phyloP scores from a whole-genome alignment of 2,797 vertebrate species.

The Nannoperca australis region DNA sequence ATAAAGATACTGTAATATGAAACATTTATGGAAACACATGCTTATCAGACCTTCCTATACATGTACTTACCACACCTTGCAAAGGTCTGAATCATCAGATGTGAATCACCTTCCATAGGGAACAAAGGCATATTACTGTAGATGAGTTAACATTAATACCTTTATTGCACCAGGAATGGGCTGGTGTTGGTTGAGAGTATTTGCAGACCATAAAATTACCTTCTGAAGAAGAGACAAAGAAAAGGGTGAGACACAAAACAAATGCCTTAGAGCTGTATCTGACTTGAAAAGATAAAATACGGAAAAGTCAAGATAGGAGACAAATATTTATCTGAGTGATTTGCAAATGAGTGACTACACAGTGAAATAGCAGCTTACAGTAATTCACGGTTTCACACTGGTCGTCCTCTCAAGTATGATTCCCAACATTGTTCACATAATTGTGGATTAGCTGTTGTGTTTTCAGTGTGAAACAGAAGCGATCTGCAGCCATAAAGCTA shows the following conservation, averaged over 20 bases:
- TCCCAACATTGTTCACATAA: not conserved
- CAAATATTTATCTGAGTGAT: not conserved
- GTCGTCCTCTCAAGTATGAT: not conserved
- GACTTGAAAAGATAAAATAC: not conserved
- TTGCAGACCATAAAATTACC: not conserved
- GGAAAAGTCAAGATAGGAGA: not conserved
- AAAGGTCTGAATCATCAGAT: slow-evolving; percentile 29
- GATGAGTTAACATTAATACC: not conserved
- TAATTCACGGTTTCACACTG: not conserved
- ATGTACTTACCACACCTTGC: slow-evolving; percentile 17
- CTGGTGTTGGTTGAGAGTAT: not conserved
- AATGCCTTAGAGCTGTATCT: not conserved
- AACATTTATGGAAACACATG: not conserved
- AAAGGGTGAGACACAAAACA: not conserved
- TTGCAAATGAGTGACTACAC: not conserved
- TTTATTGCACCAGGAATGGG: not conserved
- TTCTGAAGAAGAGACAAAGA: not conserved
- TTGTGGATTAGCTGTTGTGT: not conserved
- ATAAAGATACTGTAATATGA: not conserved
- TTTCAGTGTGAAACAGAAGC: not conserved
- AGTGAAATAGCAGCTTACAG: not conserved
- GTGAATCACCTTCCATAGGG: slow-evolving; percentile 14
- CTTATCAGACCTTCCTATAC: not conserved
- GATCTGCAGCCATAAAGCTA: not conserved
- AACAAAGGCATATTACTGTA: not conserved